These are phyloP conservation scores for Eptesicus fuscus DNA, from an alignment of 2,113 vertebrate species.

Conservation along the genomic window DNA sequence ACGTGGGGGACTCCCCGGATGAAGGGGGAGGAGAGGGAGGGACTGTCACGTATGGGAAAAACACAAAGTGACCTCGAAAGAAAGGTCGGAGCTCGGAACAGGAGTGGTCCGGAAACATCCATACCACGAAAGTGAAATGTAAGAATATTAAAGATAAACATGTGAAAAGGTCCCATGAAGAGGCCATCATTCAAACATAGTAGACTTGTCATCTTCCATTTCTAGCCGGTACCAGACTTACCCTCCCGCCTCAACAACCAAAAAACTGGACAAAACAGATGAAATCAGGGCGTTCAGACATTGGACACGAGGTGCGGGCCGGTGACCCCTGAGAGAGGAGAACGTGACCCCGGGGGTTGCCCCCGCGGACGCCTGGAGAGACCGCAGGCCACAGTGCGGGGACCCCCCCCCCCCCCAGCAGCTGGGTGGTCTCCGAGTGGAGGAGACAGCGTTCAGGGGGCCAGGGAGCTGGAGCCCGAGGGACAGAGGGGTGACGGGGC, in stretches of 20 bases:
- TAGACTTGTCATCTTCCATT: not conserved
- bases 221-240: not conserved
- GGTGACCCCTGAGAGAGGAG: not conserved
- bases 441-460: not conserved
- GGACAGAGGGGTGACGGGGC: not conserved
- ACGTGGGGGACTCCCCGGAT: too few species aligned
- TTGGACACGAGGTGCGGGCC: not conserved
- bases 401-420: not conserved
- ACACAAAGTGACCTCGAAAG: not conserved
- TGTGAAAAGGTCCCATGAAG: not conserved
- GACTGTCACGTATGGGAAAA: too few species aligned
- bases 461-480: not conserved
- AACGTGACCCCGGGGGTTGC: not conserved
- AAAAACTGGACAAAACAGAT: not conserved
- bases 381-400: not conserved
- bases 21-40: not conserved
- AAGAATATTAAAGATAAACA: not conserved
- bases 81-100: not conserved
- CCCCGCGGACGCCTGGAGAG: not conserved
- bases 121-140: not conserved
- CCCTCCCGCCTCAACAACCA: not conserved
- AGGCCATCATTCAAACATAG: not conserved
- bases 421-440: not conserved
- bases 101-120: not conserved
- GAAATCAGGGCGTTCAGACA: not conserved